Conservation (phyloP, 2,888 invertebrate species). For the Cerceris ruficornis region DNA sequence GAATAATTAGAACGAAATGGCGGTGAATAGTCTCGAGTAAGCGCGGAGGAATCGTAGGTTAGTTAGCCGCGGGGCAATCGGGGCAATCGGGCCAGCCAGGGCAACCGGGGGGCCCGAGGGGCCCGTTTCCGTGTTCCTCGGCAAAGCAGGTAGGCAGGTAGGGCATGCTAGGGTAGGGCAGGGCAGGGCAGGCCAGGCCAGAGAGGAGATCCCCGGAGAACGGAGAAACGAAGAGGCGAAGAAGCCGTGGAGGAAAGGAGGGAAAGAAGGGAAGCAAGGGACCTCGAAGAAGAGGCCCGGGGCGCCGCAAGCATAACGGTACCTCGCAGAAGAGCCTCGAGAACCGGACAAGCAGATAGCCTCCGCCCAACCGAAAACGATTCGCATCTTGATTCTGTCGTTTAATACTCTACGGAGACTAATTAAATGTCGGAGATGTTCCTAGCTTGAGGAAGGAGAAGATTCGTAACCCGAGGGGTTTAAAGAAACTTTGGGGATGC, state of each 20-base stretch:
- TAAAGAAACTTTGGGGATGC: too few species aligned
- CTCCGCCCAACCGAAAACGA: conserved; percentile 62
- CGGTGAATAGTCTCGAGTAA: conserved; percentile 13
- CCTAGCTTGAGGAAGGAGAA: not conserved
- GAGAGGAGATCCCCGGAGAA: conserved; percentile 13
- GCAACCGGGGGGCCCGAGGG: conserved; percentile 51
- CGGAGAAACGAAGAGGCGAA: conserved; percentile 6
- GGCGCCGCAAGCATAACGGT: conserved; percentile 67
- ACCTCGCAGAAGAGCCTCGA: conserved; percentile 56
- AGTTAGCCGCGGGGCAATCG: conserved; percentile 63
- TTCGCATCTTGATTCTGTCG: conserved; percentile 31
- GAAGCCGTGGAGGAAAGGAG: conserved; percentile 9
- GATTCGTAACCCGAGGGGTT: too few species aligned
- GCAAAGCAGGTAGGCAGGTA: conserved; percentile 34
- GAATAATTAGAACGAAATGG: not conserved
- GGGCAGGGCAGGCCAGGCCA: conserved; percentile 13
- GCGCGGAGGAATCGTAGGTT: conserved; percentile 53
- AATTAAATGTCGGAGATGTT: not conserved
- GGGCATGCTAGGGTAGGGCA: conserved; percentile 32
- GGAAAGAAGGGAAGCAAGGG: conserved; percentile 36
- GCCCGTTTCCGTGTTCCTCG: conserved; percentile 57
- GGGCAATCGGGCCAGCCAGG: conserved; percentile 25
- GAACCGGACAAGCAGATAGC: conserved; percentile 49
- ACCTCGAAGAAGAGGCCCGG: conserved; percentile 46
- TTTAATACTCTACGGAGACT: not conserved